Conservation (phyloP, 2,888 invertebrate species). For the Plagodis pulveraria region DNA sequence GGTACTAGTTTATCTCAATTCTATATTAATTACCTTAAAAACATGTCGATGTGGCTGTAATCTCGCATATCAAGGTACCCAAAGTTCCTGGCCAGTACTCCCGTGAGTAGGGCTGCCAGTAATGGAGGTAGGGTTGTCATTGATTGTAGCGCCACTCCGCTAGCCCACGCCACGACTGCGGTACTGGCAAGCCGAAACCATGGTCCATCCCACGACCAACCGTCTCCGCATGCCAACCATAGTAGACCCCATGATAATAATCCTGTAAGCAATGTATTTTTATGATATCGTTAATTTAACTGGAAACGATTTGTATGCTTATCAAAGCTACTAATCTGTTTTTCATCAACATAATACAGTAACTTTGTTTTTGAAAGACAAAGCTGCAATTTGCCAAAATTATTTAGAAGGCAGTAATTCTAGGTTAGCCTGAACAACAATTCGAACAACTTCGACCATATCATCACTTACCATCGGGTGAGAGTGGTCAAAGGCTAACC, state of each 20-base stretch:
- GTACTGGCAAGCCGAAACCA: conserved; percentile 65
- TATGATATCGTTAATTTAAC: too few relatives aligned
- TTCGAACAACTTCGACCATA: too few relatives aligned
- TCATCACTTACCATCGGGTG: too few relatives aligned
- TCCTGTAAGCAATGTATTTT: conserved; percentile 45
- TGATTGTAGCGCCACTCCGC: conserved; percentile 58
- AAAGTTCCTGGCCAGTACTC: conserved; percentile 67
- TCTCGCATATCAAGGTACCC: conserved; percentile 70
- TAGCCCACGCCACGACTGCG: conserved; percentile 62
- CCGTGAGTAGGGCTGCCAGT: conserved; percentile 66
- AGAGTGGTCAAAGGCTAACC: too few relatives aligned
- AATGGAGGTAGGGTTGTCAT: conserved; percentile 67
- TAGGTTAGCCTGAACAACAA: too few relatives aligned
- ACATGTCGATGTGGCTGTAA: conserved; percentile 62
- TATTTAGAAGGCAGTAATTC: too few relatives aligned
- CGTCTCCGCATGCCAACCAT: conserved; percentile 64
- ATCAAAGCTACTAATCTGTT: too few relatives aligned
- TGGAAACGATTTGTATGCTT: too few relatives aligned
- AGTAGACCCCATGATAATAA: conserved; percentile 64
- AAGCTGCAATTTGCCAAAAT: too few relatives aligned
- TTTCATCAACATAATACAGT: too few relatives aligned
- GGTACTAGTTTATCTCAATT: too few relatives aligned
- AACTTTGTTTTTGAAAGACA: too few relatives aligned
- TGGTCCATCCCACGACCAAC: conserved; percentile 65
- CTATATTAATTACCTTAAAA: conserved; percentile 60